Evolutionary conservation across 2,797 vertebrate species (phyloP).

Genomic region (Ctenochaetus hawaiiensis): DNA sequence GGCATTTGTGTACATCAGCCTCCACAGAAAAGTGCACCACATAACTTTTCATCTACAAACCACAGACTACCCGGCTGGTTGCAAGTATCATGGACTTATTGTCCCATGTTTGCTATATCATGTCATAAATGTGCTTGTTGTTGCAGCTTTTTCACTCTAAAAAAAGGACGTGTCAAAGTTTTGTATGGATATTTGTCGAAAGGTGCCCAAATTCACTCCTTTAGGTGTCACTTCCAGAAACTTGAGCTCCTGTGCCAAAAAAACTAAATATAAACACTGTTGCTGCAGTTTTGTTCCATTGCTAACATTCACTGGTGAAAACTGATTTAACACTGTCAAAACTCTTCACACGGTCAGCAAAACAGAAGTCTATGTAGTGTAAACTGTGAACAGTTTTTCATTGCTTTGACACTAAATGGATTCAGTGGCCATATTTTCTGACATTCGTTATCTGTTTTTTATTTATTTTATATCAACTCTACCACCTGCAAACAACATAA

Average conservation of each 20-base stretch:
- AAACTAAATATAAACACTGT: background rate
- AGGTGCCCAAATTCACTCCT: slow-evolving; percentile 51
- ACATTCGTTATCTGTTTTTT: too few species aligned
- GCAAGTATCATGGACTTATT: slow-evolving; percentile 36
- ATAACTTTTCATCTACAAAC: slow-evolving; percentile 50
- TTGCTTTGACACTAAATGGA: too few species aligned
- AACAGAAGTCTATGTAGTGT: too few species aligned
- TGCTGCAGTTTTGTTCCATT: background rate
- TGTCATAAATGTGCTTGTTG: slow-evolving; percentile 19
- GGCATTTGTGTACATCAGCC: too few species aligned
- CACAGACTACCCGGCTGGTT: slow-evolving; percentile 35
- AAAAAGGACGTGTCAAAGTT: background rate
- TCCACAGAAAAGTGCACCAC: slow-evolving; percentile 23
- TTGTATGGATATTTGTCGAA: background rate
- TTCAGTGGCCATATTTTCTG: too few species aligned
- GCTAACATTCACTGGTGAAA: too few species aligned
- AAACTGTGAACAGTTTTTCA: too few species aligned
- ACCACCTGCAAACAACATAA: too few species aligned
- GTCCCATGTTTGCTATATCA: slow-evolving; percentile 37
- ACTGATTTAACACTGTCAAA: too few species aligned
- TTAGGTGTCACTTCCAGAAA: slow-evolving; percentile 34
- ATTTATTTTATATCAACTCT: too few species aligned
- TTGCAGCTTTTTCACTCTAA: slow-evolving; percentile 4
- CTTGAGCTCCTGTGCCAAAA: slow-evolving; percentile 1
- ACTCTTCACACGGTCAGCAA: too few species aligned